Evolutionary conservation across 2,888 invertebrate species (phyloP).

Genomic region (Anthoptus insignis): DNA sequence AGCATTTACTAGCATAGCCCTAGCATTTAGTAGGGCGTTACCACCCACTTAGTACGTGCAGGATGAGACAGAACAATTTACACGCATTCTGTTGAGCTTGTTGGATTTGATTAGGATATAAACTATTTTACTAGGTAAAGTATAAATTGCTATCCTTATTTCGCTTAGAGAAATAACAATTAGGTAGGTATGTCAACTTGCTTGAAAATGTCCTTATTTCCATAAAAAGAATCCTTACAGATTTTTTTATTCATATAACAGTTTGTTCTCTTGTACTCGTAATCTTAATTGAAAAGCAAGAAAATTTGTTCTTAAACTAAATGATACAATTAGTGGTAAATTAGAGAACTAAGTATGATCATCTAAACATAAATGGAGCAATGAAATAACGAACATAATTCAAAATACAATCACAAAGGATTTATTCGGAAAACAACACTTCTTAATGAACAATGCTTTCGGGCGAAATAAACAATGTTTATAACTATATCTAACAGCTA

Average conservation of each 20-base stretch:
- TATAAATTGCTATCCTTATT: background rate
- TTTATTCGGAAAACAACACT: slow-evolving; percentile 26
- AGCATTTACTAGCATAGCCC: no score
- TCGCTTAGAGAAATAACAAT: background rate
- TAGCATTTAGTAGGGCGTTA: no score
- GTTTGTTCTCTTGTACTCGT: no score
- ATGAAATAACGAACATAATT: slow-evolving; percentile 18
- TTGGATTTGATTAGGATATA: background rate
- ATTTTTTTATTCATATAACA: no score
- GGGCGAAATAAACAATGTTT: slow-evolving; percentile 24
- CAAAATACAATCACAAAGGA: slow-evolving; percentile 18
- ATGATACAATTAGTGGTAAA: background rate
- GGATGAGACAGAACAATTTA: no score
- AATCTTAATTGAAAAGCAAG: no score
- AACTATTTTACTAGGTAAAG: background rate
- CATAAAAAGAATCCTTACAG: no score
- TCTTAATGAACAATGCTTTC: slow-evolving; percentile 26
- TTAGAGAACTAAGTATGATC: background rate
- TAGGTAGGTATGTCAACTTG: no score
- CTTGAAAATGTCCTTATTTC: no score
- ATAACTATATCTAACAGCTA: slow-evolving; percentile 11
- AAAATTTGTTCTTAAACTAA: no score
- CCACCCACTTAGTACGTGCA: no score
- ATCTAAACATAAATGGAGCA: background rate
- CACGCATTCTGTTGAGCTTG: background rate